phyloP scores from a whole-genome alignment of 2,797 vertebrate species.

The Lophius americanus region DNA sequence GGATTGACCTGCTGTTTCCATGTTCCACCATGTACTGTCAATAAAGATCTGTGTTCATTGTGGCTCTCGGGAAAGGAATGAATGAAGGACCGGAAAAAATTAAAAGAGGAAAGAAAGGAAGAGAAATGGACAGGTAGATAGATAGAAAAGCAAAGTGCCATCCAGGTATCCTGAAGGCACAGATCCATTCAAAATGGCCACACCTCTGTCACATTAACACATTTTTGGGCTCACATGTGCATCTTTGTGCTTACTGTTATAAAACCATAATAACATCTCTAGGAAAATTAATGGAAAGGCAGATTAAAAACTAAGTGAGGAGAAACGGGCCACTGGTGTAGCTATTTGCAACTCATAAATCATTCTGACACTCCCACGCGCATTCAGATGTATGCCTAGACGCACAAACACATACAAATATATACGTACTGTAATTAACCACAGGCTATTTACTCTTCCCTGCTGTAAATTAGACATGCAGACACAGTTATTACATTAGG shows the following conservation, averaged over 20 bases:
- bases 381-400: slow-evolving; percentile 70
- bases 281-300: slow-evolving; percentile 86
- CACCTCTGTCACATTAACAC: slow-evolving; percentile 72
- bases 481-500: slow-evolving; percentile 91
- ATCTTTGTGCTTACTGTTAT: slow-evolving; percentile 72
- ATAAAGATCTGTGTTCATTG: slow-evolving; percentile 81
- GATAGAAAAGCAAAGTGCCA: slow-evolving; percentile 25
- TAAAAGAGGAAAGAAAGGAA: slow-evolving; percentile 26
- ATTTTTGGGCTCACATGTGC: slow-evolving; percentile 68
- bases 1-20: slow-evolving; percentile 85
- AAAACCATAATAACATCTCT: slow-evolving; percentile 83
- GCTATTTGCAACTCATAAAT: slow-evolving; percentile 85
- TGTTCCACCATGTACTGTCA: slow-evolving; percentile 82
- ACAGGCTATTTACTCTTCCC: slow-evolving; percentile 98
- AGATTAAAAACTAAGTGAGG: slow-evolving; percentile 90
- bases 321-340: slow-evolving; percentile 86
- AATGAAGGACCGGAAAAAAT: slow-evolving; percentile 57
- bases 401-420: slow-evolving; percentile 32
- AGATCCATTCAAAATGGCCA: slow-evolving; percentile 61
- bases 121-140: slow-evolving; percentile 24
- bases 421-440: slow-evolving; percentile 84
- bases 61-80: slow-evolving; percentile 74
- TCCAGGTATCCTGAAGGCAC: slow-evolving; percentile 46
- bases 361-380: slow-evolving; percentile 82
- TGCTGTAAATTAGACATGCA: slow-evolving; percentile 95